Percentiles rank a stretch among this genome's conserved stretches.
phyloP scores from a whole-genome alignment of 2,888 invertebrate genomes.

The Athalia cordata region DNA sequence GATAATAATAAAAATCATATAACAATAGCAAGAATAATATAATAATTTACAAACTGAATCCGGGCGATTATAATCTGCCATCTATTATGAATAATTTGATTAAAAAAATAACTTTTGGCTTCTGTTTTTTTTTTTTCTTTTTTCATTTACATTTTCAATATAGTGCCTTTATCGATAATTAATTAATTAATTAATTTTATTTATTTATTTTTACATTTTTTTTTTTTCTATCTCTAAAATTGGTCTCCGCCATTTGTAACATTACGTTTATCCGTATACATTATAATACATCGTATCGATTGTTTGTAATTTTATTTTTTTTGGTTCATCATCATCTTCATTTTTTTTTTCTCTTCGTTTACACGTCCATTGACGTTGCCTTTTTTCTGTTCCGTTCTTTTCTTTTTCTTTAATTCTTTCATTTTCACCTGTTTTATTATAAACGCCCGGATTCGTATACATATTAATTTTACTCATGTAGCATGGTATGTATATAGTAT shows the following conservation, averaged over 20 bases:
- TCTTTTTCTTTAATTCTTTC: neutral
- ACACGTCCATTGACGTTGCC: neutral
- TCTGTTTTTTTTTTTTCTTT: constrained; percentile 2
- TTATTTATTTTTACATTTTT: constrained; percentile 3
- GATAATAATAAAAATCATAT: no score
- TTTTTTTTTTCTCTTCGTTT: neutral
- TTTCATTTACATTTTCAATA: neutral
- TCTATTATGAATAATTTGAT: neutral
- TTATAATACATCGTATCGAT: constrained; percentile 8
- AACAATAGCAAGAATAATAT: neutral
- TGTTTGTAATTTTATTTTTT: neutral
- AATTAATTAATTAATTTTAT: neutral
- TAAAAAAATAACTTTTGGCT: constrained; percentile 12
- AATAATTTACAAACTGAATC: constrained; percentile 14
- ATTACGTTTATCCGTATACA: constrained; percentile 48
- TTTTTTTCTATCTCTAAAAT: constrained; percentile 37
- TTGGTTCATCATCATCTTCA: neutral
- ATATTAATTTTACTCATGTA: no score
- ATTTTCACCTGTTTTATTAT: neutral
- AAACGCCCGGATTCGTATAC: constrained; percentile 25
- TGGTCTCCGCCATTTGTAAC: constrained; percentile 54
- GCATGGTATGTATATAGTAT: no score
- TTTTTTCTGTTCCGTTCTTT: neutral
- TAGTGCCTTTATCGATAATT: neutral
- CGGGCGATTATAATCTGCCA: constrained; percentile 23